A percentile compares a stretch with the other conserved stretches of the same genome.
Conservation (phyloP, 1,140 invertebrate genomes). For the Dolichoris vasculosae region DNA sequence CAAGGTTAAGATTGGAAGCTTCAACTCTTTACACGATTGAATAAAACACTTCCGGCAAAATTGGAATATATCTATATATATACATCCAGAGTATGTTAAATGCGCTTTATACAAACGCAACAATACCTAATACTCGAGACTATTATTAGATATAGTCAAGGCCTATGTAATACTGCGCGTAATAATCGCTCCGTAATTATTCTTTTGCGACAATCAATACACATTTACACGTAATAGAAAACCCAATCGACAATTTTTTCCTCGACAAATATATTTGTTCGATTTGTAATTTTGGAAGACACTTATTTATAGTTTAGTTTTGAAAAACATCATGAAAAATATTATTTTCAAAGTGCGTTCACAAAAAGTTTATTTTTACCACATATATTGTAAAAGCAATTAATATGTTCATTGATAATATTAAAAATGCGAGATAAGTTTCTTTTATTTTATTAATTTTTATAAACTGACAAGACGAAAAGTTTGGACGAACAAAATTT, state of each 20-base stretch:
- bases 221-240: neutral
- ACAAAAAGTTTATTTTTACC: neutral
- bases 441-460: no score
- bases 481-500: neutral
- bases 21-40: neutral
- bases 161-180: neutral
- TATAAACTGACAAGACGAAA: no score
- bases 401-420: no score
- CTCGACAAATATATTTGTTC: neutral
- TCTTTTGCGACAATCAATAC: conserved; percentile 9
- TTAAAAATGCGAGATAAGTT: no score
- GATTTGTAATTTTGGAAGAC: neutral
- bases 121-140: neutral
- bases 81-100: neutral
- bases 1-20: conserved; percentile 21
- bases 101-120: neutral
- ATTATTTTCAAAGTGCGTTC: neutral
- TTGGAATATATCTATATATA: neutral
- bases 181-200: conserved; percentile 35
- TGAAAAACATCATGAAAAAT: neutral
- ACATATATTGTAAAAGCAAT: no score
- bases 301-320: neutral
- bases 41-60: conserved; percentile 10
- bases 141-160: conserved; percentile 45
- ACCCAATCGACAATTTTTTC: neutral